Conservation (phyloP, 1,140 invertebrate species). For the Drosophila insularis region DNA sequence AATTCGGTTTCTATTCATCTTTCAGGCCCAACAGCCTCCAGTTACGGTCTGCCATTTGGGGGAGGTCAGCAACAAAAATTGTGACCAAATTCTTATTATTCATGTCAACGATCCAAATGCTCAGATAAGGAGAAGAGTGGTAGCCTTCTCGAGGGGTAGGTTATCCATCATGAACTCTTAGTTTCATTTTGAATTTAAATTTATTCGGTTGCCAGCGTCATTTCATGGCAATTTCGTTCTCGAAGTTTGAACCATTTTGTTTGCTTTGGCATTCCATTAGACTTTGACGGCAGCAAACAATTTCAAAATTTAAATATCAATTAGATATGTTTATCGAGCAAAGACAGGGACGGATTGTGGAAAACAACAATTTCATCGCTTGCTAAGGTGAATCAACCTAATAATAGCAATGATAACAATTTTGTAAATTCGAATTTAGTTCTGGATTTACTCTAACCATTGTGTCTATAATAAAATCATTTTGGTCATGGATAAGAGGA, state of each 20-base stretch:
- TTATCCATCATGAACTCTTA: background rate
- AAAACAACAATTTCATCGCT: too few relatives aligned
- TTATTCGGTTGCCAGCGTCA: slow-evolving; percentile 20
- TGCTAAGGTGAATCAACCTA: too few relatives aligned
- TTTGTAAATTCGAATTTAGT: too few relatives aligned
- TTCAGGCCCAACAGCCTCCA: background rate
- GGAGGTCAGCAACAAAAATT: slow-evolving; percentile 32
- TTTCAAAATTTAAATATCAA: slow-evolving; percentile 18
- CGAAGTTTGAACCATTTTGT: background rate
- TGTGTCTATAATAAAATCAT: too few relatives aligned
- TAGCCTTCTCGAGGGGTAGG: background rate
- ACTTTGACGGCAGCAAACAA: slow-evolving; percentile 10
- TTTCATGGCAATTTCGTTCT: background rate
- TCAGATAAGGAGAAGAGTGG: background rate
- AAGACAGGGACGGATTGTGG: background rate
- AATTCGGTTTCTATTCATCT: slow-evolving; percentile 15
- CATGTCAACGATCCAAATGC: slow-evolving; percentile 47
- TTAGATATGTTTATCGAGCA: slow-evolving; percentile 14
- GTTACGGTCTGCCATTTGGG: slow-evolving; percentile 21
- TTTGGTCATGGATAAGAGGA: too few relatives aligned
- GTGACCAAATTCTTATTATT: slow-evolving; percentile 39
- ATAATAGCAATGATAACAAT: too few relatives aligned
- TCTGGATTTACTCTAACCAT: too few relatives aligned
- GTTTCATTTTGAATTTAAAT: slow-evolving; percentile 36
- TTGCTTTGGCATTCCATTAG: slow-evolving; percentile 14